Evolutionary conservation across 2,113 vertebrate genomes (phyloP), one percentile per base, ranked within the genome.

Genomic region (Vimba vimba): DNA sequence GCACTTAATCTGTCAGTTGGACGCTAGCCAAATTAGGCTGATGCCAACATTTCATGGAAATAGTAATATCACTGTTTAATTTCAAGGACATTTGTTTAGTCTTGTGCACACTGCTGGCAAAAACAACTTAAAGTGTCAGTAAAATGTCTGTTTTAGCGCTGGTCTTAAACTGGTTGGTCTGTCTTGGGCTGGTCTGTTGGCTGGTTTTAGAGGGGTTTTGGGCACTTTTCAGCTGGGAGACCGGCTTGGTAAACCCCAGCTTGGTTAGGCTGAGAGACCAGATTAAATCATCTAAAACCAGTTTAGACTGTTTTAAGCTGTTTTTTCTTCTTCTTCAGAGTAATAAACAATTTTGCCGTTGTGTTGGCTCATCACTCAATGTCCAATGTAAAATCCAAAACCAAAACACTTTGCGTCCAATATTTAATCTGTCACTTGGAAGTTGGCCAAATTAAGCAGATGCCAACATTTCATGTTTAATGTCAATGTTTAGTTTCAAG

Each of bases 11-110:
- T 76, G 47, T 77, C 47, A 77, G 0, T 55, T 77, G 74, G 74
- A 77, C 19, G 4, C 45, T 19, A 33, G 50, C 74, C 74, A 77
- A 50, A 55, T 33, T 21, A 55, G 47, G 15, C 74, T 12, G 47
- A 77, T 21, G 47, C 74, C 74, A 77, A 50, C 74, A 55, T 77
- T 77, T 77, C 74, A 77, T 77, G 25, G 45, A 8, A 52, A 77
- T 77, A 33, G 30, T 52, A 50, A 33, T 55, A 55, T 27, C 74
- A 55, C 15, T 77, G 74, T 60, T 79, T 79, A n/a, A 39, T 62
- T 79, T 60, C 36, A 79, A 45, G 33, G 33, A 79, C 78, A 62
- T 79, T 45, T n/a, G 19, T 39, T 60, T 52, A 36, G 25, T 30
- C 27, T 36, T 69, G 66, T 57, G 55, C 19, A 19, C 15, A 76